Evolutionary conservation across 2,113 vertebrate species (phyloP).

Genomic region (Nothoprocta pentlandii): DNA sequence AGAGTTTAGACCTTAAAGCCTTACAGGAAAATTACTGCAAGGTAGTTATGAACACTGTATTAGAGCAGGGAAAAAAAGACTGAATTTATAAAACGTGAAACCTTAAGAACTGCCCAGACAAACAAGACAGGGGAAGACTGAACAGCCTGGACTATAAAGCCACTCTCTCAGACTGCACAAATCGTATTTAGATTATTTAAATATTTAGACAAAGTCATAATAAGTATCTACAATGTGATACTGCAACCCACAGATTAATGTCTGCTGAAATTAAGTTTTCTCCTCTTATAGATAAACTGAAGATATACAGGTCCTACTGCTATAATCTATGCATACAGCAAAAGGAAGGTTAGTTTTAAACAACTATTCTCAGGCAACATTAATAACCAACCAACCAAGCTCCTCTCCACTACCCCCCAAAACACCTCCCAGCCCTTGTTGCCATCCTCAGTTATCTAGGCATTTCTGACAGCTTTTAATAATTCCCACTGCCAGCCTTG

Average conservation of each 20-base stretch:
- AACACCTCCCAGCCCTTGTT: neutral
- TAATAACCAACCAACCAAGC: neutral
- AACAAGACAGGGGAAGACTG: rapidly evolving
- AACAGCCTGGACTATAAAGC: neutral
- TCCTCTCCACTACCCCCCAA: no score
- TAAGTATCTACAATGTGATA: neutral
- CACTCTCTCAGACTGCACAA: neutral
- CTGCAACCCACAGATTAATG: neutral
- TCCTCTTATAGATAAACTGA: neutral
- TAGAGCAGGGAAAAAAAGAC: neutral
- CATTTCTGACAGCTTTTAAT: neutral
- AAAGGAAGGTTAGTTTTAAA: neutral
- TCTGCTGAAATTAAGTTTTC: neutral
- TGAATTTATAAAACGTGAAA: neutral
- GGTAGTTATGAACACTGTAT: neutral
- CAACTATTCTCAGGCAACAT: neutral
- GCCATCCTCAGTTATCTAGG: neutral
- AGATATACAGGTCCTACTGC: neutral
- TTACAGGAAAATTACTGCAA: neutral
- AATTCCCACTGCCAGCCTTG: neutral
- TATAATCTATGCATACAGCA: neutral
- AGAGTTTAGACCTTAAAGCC: neutral
- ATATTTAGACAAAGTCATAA: neutral
- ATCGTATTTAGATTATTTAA: neutral
- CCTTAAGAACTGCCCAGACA: neutral